Evolutionary conservation across 2,888 invertebrate genomes (phyloP).

Genomic region (Hemithea aestivaria): DNA sequence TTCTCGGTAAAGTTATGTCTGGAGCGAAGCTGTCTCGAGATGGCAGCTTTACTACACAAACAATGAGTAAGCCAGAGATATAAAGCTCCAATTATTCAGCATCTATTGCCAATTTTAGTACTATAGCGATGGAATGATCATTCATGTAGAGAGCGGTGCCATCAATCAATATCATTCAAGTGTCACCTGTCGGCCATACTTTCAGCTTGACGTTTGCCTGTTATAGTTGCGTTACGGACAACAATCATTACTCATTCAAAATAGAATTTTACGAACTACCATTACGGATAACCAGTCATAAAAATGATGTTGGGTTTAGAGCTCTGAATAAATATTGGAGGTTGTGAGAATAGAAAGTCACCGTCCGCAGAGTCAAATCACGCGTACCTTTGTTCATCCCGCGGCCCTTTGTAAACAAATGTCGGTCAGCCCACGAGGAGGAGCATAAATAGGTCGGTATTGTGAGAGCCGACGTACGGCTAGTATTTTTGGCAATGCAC

Average conservation of each 20-base stretch:
- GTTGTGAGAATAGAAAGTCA: slow-evolving; percentile 12
- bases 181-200: slow-evolving; percentile 7
- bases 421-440: slow-evolving; percentile 26
- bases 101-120: too few species aligned
- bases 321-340: slow-evolving; percentile 6
- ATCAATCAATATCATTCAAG: slow-evolving; percentile 15
- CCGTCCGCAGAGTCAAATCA: slow-evolving; percentile 16
- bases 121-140: background rate
- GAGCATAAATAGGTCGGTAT: slow-evolving; percentile 45
- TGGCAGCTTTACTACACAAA: slow-evolving; percentile 5
- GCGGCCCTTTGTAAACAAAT: slow-evolving; percentile 52
- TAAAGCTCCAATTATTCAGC: background rate
- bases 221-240: too few species aligned
- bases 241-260: too few species aligned
- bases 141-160: background rate
- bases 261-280: too few species aligned
- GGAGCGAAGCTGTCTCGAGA: slow-evolving; percentile 3
- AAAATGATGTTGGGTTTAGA: background rate
- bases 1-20: slow-evolving; percentile 1
- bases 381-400: slow-evolving; percentile 34
- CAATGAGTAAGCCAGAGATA: slow-evolving; percentile 7
- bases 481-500: slow-evolving; percentile 50
- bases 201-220: too few species aligned
- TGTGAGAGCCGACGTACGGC: slow-evolving; percentile 33
- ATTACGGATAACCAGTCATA: too few species aligned